Conservation (phyloP, 92 coral and sea anemone species). For the Epizoanthus illoricatus region DNA sequence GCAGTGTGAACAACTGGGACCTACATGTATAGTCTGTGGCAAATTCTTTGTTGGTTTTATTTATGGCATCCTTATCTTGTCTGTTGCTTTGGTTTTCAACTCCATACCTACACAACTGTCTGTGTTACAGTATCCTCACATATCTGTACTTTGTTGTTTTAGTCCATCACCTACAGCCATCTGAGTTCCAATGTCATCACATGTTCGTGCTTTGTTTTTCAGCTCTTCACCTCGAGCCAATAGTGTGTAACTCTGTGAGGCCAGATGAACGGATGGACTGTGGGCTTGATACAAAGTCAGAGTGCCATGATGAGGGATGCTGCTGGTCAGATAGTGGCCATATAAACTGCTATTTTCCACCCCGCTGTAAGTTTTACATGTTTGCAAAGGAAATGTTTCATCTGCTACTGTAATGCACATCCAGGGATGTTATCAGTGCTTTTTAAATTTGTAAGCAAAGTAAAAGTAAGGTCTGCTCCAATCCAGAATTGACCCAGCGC, state of each 20-base stretch:
- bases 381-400: not conserved
- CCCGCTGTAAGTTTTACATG: conserved; percentile 20
- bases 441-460: not conserved
- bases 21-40: too few relatives aligned
- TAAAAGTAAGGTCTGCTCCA: too few relatives aligned
- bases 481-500: too few relatives aligned
- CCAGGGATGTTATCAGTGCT: not conserved
- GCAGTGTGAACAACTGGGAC: too few relatives aligned
- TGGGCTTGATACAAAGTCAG: conserved; percentile 6
- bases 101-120: too few relatives aligned
- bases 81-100: too few relatives aligned
- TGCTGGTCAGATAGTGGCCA: conserved; percentile 13
- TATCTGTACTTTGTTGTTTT: too few relatives aligned
- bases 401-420: not conserved
- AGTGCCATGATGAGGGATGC: conserved; percentile 30
- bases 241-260: conserved; percentile 19
- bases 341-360: conserved; percentile 26
- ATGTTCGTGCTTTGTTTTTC: not conserved
- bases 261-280: conserved; percentile 1
- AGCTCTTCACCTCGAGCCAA: conserved; percentile 27
- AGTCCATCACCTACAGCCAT: not conserved
- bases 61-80: too few relatives aligned
- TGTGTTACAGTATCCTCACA: too few relatives aligned
- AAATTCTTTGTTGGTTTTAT: too few relatives aligned
- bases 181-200: not conserved